Percentiles rank a stretch among this genome's conserved stretches.
Evolutionary conservation across 35 echinoderm and acorn worm species (phyloP).

Genomic region (Apostichopus japonicus): DNA sequence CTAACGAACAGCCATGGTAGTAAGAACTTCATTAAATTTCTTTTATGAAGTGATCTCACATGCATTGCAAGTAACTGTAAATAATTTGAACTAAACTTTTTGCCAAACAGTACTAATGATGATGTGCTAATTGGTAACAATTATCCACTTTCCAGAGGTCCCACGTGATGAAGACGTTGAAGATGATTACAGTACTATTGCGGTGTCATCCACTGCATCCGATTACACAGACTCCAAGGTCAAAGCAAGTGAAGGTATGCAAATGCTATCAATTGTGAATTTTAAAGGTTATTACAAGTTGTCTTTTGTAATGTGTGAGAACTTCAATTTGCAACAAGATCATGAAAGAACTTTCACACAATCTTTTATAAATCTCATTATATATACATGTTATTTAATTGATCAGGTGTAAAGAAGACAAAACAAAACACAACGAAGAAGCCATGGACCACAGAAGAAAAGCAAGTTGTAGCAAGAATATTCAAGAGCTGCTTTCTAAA

Average conservation of each 20-base stretch:
- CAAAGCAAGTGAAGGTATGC: conserved; percentile 13
- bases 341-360: not conserved
- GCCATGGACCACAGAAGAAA: conserved; percentile 10
- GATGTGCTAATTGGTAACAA: not conserved
- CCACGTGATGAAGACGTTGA: conserved; percentile 13
- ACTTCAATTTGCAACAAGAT: not conserved
- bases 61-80: too few species aligned
- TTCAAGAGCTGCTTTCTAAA: not conserved
- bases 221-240: not conserved
- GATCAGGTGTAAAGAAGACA: not conserved
- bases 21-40: too few species aligned
- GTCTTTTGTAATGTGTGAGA: not conserved
- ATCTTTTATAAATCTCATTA: not conserved
- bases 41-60: too few species aligned
- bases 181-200: not conserved
- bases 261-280: not conserved
- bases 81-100: too few species aligned
- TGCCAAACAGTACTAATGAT: too few species aligned
- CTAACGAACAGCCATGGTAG: too few species aligned
- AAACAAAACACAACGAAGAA: not conserved
- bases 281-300: not conserved
- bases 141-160: not conserved
- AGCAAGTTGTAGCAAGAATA: conserved; percentile 2
- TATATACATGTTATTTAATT: not conserved
- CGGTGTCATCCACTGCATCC: not conserved